These are phyloP conservation scores for Siniperca chuatsi DNA, from an alignment of 2,113 vertebrate genomes.

Conservation along the genomic window DNA sequence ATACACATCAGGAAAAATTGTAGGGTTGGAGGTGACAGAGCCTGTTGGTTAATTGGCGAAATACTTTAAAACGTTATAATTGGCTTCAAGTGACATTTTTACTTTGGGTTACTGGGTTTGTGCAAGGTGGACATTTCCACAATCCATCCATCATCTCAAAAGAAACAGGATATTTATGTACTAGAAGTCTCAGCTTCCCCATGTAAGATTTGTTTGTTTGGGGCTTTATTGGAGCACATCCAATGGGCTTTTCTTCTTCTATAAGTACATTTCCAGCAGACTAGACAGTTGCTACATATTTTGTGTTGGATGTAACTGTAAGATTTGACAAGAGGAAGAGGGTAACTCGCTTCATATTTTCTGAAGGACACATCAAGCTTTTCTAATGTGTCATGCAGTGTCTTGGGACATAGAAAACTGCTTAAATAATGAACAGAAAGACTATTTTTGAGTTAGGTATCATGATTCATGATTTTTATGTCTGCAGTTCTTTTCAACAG, in stretches of 20 bases:
- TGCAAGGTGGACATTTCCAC: neutral
- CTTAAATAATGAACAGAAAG: neutral
- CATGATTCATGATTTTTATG: neutral
- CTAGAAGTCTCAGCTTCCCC: neutral
- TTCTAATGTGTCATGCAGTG: neutral
- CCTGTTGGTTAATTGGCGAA: neutral
- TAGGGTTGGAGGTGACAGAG: neutral
- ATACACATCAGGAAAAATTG: neutral
- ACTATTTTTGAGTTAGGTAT: neutral
- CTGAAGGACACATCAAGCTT: neutral
- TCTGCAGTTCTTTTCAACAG: neutral
- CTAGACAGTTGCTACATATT: neutral
- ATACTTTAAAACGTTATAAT: constrained; percentile 17
- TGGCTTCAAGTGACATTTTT: neutral
- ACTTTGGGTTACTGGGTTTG: neutral
- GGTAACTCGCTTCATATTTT: neutral
- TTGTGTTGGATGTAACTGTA: neutral
- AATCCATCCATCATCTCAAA: neutral
- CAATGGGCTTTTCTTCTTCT: neutral
- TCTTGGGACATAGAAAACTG: neutral
- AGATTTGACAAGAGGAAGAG: neutral
- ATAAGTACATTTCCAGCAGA: neutral
- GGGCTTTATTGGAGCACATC: neutral
- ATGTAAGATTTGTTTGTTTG: neutral
- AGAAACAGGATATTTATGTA: neutral